These are phyloP conservation scores for Brenthis daphne DNA, from an alignment of 2,888 invertebrate species.

Conservation along the genomic window DNA sequence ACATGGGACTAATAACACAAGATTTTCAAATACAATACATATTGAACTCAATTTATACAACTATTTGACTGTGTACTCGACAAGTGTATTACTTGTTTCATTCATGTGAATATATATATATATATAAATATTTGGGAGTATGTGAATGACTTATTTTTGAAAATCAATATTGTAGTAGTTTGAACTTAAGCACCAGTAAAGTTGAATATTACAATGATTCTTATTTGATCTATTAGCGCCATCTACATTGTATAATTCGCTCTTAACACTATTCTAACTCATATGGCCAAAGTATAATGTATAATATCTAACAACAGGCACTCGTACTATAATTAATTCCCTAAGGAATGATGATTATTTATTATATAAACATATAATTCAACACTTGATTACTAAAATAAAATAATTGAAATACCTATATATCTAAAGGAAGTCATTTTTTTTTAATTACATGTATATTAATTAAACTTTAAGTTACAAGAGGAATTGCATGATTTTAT, in stretches of 20 bases:
- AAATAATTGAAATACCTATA: too few relatives aligned
- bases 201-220: constrained; percentile 8
- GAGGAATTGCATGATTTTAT: too few relatives aligned
- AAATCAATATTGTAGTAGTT: constrained; percentile 1
- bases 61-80: background rate
- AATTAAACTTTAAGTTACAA: too few relatives aligned
- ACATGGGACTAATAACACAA: background rate
- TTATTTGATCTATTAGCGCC: constrained; percentile 28
- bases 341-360: constrained; percentile 11
- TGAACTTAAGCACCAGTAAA: constrained; percentile 21
- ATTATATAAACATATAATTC: background rate
- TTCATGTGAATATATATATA: background rate
- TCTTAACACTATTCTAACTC: constrained; percentile 22
- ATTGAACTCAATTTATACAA: background rate
- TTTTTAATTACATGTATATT: too few relatives aligned
- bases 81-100: background rate
- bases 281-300: constrained; percentile 19
- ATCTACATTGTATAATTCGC: constrained; percentile 30
- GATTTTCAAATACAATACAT: background rate
- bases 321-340: constrained; percentile 15
- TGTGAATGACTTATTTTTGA: background rate
- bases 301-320: constrained; percentile 19
- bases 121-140: background rate
- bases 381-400: too few relatives aligned
- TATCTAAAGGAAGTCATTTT: background rate